Conservation (phyloP, 2,888 invertebrate species). For the Synanthedon myopaeformis region DNA sequence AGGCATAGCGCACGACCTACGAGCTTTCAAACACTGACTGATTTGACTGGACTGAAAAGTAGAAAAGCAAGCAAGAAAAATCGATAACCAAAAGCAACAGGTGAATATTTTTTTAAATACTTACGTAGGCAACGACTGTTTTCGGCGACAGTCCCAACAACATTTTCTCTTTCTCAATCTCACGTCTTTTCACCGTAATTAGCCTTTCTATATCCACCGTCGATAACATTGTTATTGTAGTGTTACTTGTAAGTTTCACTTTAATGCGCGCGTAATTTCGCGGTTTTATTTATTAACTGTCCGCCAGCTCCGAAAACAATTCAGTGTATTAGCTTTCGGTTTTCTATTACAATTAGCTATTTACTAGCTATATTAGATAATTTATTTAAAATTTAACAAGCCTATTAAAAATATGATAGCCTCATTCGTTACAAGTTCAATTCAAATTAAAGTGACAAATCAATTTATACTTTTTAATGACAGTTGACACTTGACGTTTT, state of each 20-base stretch:
- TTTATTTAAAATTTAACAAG: too few species aligned
- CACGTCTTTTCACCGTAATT: conserved; percentile 54
- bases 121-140: conserved; percentile 17
- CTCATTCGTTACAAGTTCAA: too few species aligned
- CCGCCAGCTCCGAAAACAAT: too few species aligned
- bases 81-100: conserved; percentile 1
- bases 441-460: too few species aligned
- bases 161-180: conserved; percentile 55
- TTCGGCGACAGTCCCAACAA: conserved; percentile 30
- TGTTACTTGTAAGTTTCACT: background rate
- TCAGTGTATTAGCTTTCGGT: too few species aligned
- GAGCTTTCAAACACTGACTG: background rate
- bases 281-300: background rate
- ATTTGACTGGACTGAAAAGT: background rate
- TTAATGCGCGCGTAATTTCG: background rate
- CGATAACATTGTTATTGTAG: conserved; percentile 44
- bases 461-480: too few species aligned
- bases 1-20: background rate
- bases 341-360: too few species aligned
- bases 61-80: background rate
- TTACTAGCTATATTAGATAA: too few species aligned
- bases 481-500: too few species aligned
- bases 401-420: too few species aligned
- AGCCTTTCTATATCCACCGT: conserved; percentile 48
- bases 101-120: conserved; percentile 9